A percentile compares a stretch with the other conserved stretches of the same genome.
Conservation (phyloP, 1,140 invertebrate species). For the Brachionus sp. region DNA sequence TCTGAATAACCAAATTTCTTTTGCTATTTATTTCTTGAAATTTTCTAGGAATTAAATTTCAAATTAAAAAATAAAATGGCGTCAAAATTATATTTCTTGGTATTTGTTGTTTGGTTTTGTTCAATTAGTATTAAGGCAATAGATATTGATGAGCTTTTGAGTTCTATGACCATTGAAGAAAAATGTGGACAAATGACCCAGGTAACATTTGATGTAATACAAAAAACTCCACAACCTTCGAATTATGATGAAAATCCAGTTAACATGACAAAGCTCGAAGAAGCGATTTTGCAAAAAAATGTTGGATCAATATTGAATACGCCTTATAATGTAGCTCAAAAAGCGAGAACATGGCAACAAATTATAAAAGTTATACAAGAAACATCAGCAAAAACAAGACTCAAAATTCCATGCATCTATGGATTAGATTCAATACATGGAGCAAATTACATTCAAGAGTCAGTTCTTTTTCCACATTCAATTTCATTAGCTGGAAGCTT, state of each 20-base stretch:
- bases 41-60: neutral
- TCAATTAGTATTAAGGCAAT: neutral
- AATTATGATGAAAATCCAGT: conserved; percentile 17
- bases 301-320: conserved; percentile 10
- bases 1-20: neutral
- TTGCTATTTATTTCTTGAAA: neutral
- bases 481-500: neutral
- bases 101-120: neutral
- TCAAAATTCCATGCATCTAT: conserved; percentile 1
- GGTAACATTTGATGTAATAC: neutral
- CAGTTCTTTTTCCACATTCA: conserved; percentile 20
- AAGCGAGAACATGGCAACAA: neutral
- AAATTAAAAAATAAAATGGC: neutral
- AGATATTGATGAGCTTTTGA: neutral
- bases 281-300: neutral
- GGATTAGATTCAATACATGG: conserved; percentile 31
- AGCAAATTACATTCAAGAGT: conserved; percentile 8
- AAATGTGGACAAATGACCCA: conserved; percentile 34
- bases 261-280: neutral
- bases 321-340: neutral
- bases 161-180: neutral
- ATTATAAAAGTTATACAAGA: neutral
- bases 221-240: neutral
- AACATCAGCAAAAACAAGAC: neutral
- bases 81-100: neutral